These are phyloP conservation scores for Gonioctena quinquepunctata DNA, from an alignment of 1,140 invertebrate species.

Conservation along the genomic window DNA sequence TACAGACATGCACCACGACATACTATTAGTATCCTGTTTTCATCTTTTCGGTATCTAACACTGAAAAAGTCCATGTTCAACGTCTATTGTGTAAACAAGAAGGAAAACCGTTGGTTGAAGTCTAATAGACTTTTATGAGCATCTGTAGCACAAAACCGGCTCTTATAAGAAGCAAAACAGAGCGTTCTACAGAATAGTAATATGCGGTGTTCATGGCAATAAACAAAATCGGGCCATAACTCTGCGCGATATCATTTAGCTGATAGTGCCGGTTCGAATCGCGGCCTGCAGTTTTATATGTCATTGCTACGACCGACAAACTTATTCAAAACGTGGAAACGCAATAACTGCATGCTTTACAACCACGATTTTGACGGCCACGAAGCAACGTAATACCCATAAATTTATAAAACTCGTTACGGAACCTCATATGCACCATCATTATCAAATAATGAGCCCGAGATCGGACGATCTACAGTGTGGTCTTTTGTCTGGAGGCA, in stretches of 20 bases:
- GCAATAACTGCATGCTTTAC: not conserved
- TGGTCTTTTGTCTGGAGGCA: not conserved
- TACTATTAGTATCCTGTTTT: too few relatives aligned
- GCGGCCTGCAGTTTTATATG: not conserved
- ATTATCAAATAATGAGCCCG: not conserved
- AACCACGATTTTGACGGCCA: not conserved
- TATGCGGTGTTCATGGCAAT: not conserved
- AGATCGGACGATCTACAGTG: not conserved
- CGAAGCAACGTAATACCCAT: not conserved
- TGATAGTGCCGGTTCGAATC: not conserved
- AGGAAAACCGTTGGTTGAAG: too few relatives aligned
- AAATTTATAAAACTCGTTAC: not conserved
- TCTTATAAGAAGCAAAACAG: not conserved
- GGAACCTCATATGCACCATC: not conserved
- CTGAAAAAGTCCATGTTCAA: too few relatives aligned
- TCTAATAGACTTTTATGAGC: too few relatives aligned
- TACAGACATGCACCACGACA: too few relatives aligned
- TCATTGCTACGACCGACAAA: not conserved
- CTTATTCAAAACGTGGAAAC: not conserved
- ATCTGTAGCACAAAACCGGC: too few relatives aligned
- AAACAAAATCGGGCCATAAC: not conserved
- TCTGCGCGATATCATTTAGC: not conserved
- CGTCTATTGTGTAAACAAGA: too few relatives aligned
- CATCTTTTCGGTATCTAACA: too few relatives aligned
- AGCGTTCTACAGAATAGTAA: not conserved